Conservation (phyloP, 2,888 invertebrate genomes). For the Campopleginae sp. region DNA sequence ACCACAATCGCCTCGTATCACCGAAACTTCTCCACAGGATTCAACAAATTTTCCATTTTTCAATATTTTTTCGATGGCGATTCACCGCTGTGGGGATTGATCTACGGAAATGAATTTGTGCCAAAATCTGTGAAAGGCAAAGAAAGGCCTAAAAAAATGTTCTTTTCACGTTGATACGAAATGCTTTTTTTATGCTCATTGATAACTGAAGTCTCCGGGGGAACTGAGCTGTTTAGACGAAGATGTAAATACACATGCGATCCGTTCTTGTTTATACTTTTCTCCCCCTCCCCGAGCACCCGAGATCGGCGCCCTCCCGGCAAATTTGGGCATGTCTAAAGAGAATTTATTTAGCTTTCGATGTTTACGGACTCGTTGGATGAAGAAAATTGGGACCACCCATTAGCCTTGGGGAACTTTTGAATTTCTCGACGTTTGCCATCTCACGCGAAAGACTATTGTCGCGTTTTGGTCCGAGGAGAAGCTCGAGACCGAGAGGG, state of each 20-base stretch:
- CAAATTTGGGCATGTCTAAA: conserved; percentile 3
- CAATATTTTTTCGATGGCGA: neutral
- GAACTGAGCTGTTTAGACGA: conserved; percentile 17
- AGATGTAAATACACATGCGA: conserved; percentile 12
- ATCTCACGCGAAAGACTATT: neutral
- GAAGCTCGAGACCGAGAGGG: neutral
- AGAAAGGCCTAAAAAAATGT: neutral
- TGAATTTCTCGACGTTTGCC: neutral
- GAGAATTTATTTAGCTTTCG: conserved; percentile 12
- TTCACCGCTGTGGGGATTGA: neutral
- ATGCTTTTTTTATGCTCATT: conserved; percentile 31
- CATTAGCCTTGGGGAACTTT: neutral
- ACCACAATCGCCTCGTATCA: conserved; percentile 41
- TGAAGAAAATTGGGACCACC: neutral
- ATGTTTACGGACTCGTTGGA: neutral
- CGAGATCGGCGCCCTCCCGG: neutral
- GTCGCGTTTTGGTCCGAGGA: neutral
- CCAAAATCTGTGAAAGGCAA: neutral
- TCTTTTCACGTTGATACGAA: neutral
- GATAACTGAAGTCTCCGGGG: neutral
- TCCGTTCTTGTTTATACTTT: conserved; percentile 4
- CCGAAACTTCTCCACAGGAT: conserved; percentile 9
- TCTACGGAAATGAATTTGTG: neutral
- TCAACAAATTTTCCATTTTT: neutral
- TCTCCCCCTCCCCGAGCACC: neutral